phyloP scores from a whole-genome alignment of 2,888 invertebrate species.

The Hermodice carunculata region DNA sequence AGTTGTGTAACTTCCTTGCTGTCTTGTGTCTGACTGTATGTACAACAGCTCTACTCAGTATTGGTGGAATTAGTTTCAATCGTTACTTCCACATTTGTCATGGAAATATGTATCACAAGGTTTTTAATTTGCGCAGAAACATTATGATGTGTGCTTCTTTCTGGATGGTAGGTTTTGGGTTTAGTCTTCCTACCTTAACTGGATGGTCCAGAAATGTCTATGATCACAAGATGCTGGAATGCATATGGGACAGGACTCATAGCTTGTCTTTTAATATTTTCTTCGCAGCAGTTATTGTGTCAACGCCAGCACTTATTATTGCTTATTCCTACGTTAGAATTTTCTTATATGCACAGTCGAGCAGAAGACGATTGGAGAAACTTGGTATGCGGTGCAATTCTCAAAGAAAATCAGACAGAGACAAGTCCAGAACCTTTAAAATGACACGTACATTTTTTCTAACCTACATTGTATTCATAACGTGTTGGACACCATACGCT shows the following conservation, averaged over 20 bases:
- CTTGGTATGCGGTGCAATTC: not conserved
- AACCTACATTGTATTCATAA: conserved; percentile 16
- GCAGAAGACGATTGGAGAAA: conserved; percentile 19
- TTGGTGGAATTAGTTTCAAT: conserved; percentile 39
- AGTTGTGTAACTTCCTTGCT: conserved; percentile 35
- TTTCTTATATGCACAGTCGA: conserved; percentile 31
- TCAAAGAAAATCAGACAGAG: not conserved
- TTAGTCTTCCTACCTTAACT: conserved; percentile 45
- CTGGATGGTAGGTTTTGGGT: conserved; percentile 42
- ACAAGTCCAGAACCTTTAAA: conserved; percentile 1
- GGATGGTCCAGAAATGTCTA: conserved; percentile 49
- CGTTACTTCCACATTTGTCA: conserved; percentile 35
- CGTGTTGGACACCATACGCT: conserved; percentile 21
- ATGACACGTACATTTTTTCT: conserved; percentile 19
- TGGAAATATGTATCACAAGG: conserved; percentile 35
- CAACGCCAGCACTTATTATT: conserved; percentile 46
- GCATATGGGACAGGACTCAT: conserved; percentile 53
- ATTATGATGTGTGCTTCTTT: conserved; percentile 41
- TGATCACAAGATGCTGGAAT: conserved; percentile 49
- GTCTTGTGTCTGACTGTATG: conserved; percentile 36
- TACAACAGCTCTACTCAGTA: conserved; percentile 35
- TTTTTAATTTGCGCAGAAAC: conserved; percentile 43
- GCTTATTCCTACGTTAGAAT: conserved; percentile 46
- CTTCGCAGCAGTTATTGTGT: conserved; percentile 47
- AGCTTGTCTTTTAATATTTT: conserved; percentile 49